A percentile compares a stretch with the other conserved stretches of the same genome.
Conservation (phyloP, 2,888 invertebrate species). For the Drepana falcataria region DNA sequence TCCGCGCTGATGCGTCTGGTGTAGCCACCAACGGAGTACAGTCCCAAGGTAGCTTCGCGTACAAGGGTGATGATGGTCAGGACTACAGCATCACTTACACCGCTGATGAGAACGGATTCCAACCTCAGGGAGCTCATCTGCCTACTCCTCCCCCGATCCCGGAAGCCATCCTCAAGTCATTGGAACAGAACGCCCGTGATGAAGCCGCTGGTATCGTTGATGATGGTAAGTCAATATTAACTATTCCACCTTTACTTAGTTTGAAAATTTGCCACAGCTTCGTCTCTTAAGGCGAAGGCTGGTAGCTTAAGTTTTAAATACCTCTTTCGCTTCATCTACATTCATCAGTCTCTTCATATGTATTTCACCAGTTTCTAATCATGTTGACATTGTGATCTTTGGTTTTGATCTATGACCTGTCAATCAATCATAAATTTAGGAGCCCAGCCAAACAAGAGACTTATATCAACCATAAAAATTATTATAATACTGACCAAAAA, state of each 20-base stretch:
- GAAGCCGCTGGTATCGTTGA: conserved; percentile 71
- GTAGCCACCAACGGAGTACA: conserved; percentile 71
- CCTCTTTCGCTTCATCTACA: too few relatives aligned
- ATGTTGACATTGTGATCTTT: too few relatives aligned
- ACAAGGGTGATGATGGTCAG: conserved; percentile 73
- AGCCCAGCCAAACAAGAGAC: too few relatives aligned
- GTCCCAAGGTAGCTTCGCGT: conserved; percentile 68
- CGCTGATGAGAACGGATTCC: conserved; percentile 72
- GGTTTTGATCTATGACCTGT: too few relatives aligned
- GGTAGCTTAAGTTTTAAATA: too few relatives aligned
- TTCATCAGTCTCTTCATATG: too few relatives aligned
- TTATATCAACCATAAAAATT: too few relatives aligned
- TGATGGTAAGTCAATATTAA: conserved; percentile 57
- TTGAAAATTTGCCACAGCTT: too few relatives aligned
- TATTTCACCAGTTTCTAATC: too few relatives aligned
- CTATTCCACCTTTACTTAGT: neutral
- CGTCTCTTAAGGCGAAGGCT: too few relatives aligned
- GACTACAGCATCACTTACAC: conserved; percentile 73
- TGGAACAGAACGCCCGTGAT: conserved; percentile 73
- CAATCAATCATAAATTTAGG: too few relatives aligned
- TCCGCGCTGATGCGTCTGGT: conserved; percentile 67
- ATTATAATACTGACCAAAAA: too few relatives aligned
- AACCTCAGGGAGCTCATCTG: conserved; percentile 66
- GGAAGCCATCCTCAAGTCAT: conserved; percentile 64
- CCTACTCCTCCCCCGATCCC: conserved; percentile 74